Conservation (phyloP, 2,888 invertebrate species). For the Brachyptera risi region DNA sequence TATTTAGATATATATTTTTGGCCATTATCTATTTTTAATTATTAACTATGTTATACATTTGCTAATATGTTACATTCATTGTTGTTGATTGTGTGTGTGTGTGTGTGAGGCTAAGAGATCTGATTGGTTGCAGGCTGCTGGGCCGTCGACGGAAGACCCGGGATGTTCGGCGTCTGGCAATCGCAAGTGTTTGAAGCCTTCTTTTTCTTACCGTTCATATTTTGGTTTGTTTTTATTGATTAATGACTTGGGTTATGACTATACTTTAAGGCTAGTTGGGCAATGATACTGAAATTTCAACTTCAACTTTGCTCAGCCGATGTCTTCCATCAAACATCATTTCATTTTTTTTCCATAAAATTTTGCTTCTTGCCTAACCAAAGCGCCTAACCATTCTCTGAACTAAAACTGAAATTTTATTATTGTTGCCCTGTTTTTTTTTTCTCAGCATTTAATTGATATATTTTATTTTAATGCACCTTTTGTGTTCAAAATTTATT, state of each 20-base stretch:
- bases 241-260: too few species aligned
- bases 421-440: slow-evolving; percentile 15
- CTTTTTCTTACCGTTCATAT: slow-evolving; percentile 71
- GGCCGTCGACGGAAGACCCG: slow-evolving; percentile 40
- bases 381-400: too few species aligned
- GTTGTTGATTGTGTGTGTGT: too few species aligned
- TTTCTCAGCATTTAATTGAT: slow-evolving; percentile 13
- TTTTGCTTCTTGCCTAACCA: too few species aligned
- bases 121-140: slow-evolving; percentile 49
- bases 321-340: slow-evolving; percentile 7
- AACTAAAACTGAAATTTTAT: not conserved
- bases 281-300: slow-evolving; percentile 12
- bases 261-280: slow-evolving; percentile 19
- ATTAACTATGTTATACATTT: too few species aligned
- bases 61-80: too few species aligned
- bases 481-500: too few species aligned
- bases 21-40: too few species aligned
- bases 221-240: slow-evolving; percentile 41
- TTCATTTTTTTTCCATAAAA: too few species aligned
- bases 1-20: too few species aligned
- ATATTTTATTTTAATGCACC: not conserved
- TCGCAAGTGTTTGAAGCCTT: slow-evolving; percentile 60
- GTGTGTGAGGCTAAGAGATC: too few species aligned
- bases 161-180: slow-evolving; percentile 45
- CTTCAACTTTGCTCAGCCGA: not conserved